Evolutionary conservation across 2,113 vertebrate species (phyloP).

Genomic region (Campylorhamphus procurvoides): DNA sequence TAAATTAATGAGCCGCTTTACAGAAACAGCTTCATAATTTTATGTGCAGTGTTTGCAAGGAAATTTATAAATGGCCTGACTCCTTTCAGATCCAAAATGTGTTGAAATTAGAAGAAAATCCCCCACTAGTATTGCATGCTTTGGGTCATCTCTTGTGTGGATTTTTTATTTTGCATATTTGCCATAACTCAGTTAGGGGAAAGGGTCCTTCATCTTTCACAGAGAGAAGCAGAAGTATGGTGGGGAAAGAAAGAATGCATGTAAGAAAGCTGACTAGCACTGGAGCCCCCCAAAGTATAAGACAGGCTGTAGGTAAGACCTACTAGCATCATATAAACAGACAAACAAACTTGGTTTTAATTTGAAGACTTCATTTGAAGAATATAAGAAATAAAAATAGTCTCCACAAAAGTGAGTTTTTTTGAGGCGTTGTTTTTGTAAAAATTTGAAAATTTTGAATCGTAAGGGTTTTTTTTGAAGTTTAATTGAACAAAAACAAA

Average conservation of each 20-base stretch:
- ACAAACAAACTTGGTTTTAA: not conserved
- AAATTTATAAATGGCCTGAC: conserved; percentile 12
- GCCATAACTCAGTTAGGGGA: not conserved
- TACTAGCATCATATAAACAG: not conserved
- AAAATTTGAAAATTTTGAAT: not conserved
- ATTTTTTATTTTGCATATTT: not conserved
- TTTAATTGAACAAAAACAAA: not conserved
- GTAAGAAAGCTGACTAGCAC: not conserved
- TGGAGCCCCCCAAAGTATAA: not conserved
- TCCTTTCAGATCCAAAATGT: not conserved
- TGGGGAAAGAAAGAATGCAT: not conserved
- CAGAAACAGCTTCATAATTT: conserved; percentile 37
- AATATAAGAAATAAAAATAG: not conserved
- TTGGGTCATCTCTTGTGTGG: not conserved
- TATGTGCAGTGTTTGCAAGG: conserved; percentile 34
- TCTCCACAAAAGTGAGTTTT: not conserved
- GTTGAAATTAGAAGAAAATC: not conserved
- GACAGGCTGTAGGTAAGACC: not conserved
- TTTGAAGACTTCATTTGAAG: not conserved
- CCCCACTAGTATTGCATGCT: not conserved
- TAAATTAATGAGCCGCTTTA: conserved; percentile 60
- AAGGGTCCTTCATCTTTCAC: not conserved
- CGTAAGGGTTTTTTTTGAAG: not conserved
- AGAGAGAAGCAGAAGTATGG: not conserved
- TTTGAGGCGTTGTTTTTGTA: not conserved